Base-by-base conservation (phyloP, 2,113 vertebrate species). In the Catharus minimus region DNA sequence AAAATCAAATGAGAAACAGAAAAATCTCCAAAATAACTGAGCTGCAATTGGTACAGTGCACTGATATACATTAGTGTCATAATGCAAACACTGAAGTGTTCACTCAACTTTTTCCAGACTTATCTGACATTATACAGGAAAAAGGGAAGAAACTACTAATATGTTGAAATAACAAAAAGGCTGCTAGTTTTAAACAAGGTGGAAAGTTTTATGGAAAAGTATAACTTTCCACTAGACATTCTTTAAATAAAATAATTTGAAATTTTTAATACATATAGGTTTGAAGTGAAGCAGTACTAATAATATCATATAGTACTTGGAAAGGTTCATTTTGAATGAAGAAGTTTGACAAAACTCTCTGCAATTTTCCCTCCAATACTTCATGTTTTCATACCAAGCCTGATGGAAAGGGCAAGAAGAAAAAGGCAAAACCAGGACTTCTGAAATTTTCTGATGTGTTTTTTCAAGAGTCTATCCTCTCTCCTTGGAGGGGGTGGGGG, bases 401-500 rank as follows among this genome's bases (percentile, higher is more conserved):
- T 89, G 18, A 75, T 61, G 38, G 38, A 82, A 67, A 26, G 13
- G 7, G 44, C n/a, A 66, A 49, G 39, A 64, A 69, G 41, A 60
- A 86, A 67, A 72, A 82, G 21, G 39, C 30, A 74, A 83, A 80
- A 50, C 1, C 13, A 47, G 20, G 36, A 67, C 33, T 83, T 86
- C 36, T 56, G 77, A 78, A 65, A 78, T 61, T 53, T 86, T 90
- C 56, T 92, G 28, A 72, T 2, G 1, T 49, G 4, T 56, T 68
- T 86, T 94, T 95, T 58, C 19, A n/a, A 61, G 75, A 71, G 62
- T 86, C 62, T 82, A 13, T 82, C 69, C 55, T 88, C 69, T 76
- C 41, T 92, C 44, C n/a, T 87, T 38, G 50, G 53, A 75, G 60
- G 60, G 72, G 79, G 87, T 95, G 89, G 84, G 74, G 74, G 89